A percentile compares a stretch with the other conserved stretches of the same genome.
These are phyloP conservation scores for Bovichtus diacanthus DNA, from an alignment of 2,797 vertebrate genomes.

Conservation along the genomic window DNA sequence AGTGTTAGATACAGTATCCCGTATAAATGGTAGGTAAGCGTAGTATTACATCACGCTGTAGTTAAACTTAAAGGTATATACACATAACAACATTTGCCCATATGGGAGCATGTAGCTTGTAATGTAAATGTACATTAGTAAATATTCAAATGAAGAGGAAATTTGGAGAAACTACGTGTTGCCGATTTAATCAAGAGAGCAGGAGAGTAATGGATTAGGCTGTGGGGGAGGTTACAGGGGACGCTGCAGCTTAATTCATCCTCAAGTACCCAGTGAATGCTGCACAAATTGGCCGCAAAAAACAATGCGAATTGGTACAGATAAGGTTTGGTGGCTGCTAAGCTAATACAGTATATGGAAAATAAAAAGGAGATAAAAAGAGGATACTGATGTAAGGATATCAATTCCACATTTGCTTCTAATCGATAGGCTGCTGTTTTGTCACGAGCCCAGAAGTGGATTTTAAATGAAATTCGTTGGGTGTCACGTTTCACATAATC, in stretches of 20 bases:
- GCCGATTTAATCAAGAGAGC: slow-evolving; percentile 39
- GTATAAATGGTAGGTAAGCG: neutral
- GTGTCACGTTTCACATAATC: slow-evolving; percentile 40
- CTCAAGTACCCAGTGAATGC: slow-evolving; percentile 40
- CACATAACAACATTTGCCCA: neutral
- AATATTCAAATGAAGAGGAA: slow-evolving; percentile 37
- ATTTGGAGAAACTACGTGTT: slow-evolving; percentile 25
- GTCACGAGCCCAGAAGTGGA: slow-evolving; percentile 20
- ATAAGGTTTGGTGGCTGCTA: slow-evolving; percentile 51
- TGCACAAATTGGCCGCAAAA: slow-evolving; percentile 57
- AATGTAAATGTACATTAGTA: slow-evolving; percentile 30
- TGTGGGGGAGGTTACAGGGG: slow-evolving; percentile 58
- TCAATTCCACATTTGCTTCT: slow-evolving; percentile 32
- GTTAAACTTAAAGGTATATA: neutral
- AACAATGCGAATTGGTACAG: slow-evolving; percentile 48
- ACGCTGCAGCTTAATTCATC: slow-evolving; percentile 65
- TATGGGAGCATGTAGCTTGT: slow-evolving; percentile 18
- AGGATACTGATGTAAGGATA: slow-evolving; percentile 16
- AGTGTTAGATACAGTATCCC: neutral
- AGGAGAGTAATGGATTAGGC: slow-evolving; percentile 48
- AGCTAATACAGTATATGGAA: slow-evolving; percentile 35
- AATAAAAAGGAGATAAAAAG: slow-evolving; percentile 18
- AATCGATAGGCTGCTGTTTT: slow-evolving; percentile 12
- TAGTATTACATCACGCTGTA: slow-evolving; percentile 1
- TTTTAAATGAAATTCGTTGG: slow-evolving; percentile 34